Conservation (phyloP, 1,140 invertebrate genomes). For the Heliothis virescens region DNA sequence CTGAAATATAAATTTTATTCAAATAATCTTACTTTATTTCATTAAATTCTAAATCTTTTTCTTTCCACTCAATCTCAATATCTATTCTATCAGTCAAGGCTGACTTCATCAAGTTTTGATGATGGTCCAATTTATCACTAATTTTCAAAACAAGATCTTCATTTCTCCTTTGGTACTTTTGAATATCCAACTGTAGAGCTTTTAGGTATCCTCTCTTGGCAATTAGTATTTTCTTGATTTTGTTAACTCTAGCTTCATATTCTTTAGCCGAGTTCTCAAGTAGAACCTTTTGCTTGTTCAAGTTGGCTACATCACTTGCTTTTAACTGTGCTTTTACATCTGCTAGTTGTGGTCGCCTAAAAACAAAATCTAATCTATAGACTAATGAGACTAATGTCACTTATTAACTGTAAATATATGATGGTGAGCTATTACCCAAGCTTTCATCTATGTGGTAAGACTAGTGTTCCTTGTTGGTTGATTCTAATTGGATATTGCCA, state of each 20-base stretch:
- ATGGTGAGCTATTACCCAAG: neutral
- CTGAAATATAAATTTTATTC: conserved; percentile 86
- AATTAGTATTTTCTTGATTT: conserved; percentile 73
- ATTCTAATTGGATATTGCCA: too few species aligned
- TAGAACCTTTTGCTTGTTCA: conserved; percentile 75
- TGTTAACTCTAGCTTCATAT: conserved; percentile 79
- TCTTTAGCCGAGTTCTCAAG: conserved; percentile 76
- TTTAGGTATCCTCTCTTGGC: conserved; percentile 80
- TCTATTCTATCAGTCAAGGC: conserved; percentile 60
- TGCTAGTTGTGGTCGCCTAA: conserved; percentile 79
- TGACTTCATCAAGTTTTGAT: conserved; percentile 61
- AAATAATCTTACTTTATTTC: conserved; percentile 53
- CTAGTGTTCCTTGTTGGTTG: too few species aligned
- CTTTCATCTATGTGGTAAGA: too few species aligned
- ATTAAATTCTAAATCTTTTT: conserved; percentile 47
- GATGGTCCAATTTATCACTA: conserved; percentile 69
- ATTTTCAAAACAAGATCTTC: conserved; percentile 73
- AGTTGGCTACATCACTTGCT: conserved; percentile 76
- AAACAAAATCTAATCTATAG: conserved; percentile 50
- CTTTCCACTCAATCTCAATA: conserved; percentile 66
- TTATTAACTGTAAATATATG: neutral
- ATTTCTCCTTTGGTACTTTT: conserved; percentile 81
- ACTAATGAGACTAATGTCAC: too few species aligned
- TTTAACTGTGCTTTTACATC: conserved; percentile 77
- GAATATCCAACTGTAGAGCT: conserved; percentile 78